phyloP scores from a whole-genome alignment of 2,113 vertebrate species.

The Amazona vittata region DNA sequence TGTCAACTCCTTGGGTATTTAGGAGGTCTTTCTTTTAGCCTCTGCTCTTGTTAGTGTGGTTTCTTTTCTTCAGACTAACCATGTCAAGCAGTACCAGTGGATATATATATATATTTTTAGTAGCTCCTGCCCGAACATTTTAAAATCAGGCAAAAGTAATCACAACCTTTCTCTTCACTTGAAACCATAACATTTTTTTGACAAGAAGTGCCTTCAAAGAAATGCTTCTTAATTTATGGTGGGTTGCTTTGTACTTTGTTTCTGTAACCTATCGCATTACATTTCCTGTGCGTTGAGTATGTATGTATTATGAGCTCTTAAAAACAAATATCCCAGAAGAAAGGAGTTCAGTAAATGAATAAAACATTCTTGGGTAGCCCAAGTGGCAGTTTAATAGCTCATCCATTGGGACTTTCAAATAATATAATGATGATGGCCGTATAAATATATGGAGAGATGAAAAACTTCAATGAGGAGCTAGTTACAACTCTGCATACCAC shows the following conservation, averaged over 20 bases:
- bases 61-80: neutral
- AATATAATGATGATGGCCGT: neutral
- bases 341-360: slow-evolving; percentile 47
- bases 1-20: neutral
- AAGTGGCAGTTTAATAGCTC: slow-evolving; percentile 12
- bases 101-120: neutral
- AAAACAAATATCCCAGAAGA: slow-evolving; percentile 45
- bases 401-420: slow-evolving; percentile 13
- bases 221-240: neutral
- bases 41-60: neutral
- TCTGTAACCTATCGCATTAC: neutral
- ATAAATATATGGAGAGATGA: slow-evolving; percentile 22
- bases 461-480: slow-evolving; percentile 12
- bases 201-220: slow-evolving; percentile 37
- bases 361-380: neutral
- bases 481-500: slow-evolving; percentile 4
- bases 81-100: neutral
- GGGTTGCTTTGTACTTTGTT: slow-evolving; percentile 45
- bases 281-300: slow-evolving; percentile 25
- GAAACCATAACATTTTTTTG: slow-evolving; percentile 46
- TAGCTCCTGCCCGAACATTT: neutral
- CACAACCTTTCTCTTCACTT: slow-evolving; percentile 10
- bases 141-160: neutral
- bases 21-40: neutral
- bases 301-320: slow-evolving; percentile 2